Conservation (phyloP, 2,888 invertebrate species). For the Elaeidobius kamerunicus region DNA sequence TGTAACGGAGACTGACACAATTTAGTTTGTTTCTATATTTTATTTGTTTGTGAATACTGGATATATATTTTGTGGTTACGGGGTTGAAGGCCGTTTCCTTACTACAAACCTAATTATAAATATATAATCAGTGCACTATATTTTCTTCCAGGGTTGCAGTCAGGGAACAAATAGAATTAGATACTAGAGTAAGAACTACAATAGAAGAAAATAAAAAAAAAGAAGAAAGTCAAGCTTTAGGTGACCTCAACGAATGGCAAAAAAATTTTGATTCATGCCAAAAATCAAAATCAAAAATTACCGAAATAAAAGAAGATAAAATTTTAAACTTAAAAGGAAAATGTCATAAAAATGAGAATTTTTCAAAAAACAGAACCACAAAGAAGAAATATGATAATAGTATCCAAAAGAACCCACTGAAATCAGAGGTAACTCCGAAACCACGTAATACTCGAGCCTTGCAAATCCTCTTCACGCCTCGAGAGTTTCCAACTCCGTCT, state of each 20-base stretch:
- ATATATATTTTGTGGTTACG: too few relatives aligned
- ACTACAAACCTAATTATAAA: too few relatives aligned
- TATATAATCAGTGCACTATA: background rate
- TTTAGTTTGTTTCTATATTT: too few relatives aligned
- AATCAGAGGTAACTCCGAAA: slow-evolving; percentile 49
- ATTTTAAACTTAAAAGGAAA: too few relatives aligned
- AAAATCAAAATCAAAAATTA: slow-evolving; percentile 28
- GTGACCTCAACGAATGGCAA: slow-evolving; percentile 63
- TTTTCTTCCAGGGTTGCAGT: slow-evolving; percentile 50
- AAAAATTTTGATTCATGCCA: slow-evolving; percentile 30
- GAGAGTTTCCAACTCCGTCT: slow-evolving; percentile 78
- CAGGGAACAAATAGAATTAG: slow-evolving; percentile 58
- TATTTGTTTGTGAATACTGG: too few relatives aligned
- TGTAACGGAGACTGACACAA: too few relatives aligned
- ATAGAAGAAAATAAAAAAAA: slow-evolving; percentile 63
- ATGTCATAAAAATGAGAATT: slow-evolving; percentile 2
- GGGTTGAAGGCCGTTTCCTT: too few relatives aligned
- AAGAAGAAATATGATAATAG: slow-evolving; percentile 34
- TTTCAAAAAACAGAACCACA: slow-evolving; percentile 34
- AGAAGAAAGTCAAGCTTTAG: slow-evolving; percentile 63
- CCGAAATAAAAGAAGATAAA: slow-evolving; percentile 15
- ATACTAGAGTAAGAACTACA: slow-evolving; percentile 56
- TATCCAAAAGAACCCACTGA: slow-evolving; percentile 11
- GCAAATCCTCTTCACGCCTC: slow-evolving; percentile 67
- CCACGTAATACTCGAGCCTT: slow-evolving; percentile 59